A percentile compares a stretch with the other conserved stretches of the same genome.
Evolutionary conservation across 1,140 invertebrate species (phyloP).

Genomic region (Orchesella cincta): DNA sequence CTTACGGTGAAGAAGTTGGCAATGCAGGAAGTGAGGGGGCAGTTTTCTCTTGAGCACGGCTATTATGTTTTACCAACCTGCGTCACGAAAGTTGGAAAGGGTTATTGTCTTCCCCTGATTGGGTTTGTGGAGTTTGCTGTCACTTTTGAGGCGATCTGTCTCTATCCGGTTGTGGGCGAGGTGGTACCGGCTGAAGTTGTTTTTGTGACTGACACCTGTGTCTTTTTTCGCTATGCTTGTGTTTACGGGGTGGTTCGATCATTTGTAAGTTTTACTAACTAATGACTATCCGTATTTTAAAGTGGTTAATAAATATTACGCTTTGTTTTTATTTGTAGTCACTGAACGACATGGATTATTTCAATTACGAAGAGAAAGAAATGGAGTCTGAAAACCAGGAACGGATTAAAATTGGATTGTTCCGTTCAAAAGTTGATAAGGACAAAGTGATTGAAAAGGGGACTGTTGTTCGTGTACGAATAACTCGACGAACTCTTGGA

Average conservation of each 20-base stretch:
- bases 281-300: neutral
- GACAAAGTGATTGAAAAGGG: slow-evolving; percentile 6
- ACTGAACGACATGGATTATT: neutral
- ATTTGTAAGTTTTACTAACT: slow-evolving; percentile 5
- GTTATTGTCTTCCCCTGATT: neutral
- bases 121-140: neutral
- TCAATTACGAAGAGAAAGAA: neutral
- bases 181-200: neutral
- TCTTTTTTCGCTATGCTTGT: neutral
- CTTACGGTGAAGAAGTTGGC: neutral
- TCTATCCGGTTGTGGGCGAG: neutral
- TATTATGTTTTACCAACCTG: neutral
- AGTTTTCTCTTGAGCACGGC: neutral
- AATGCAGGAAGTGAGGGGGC: neutral
- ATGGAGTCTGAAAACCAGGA: neutral
- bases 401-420: neutral
- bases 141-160: neutral
- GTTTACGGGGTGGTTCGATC: neutral
- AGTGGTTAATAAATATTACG: neutral
- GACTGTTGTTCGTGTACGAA: neutral
- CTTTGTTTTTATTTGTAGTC: neutral
- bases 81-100: neutral
- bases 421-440: neutral
- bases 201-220: neutral
- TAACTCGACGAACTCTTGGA: neutral